These are phyloP conservation scores for Brenthis ino DNA, from an alignment of 2,888 invertebrate genomes.

Conservation along the genomic window DNA sequence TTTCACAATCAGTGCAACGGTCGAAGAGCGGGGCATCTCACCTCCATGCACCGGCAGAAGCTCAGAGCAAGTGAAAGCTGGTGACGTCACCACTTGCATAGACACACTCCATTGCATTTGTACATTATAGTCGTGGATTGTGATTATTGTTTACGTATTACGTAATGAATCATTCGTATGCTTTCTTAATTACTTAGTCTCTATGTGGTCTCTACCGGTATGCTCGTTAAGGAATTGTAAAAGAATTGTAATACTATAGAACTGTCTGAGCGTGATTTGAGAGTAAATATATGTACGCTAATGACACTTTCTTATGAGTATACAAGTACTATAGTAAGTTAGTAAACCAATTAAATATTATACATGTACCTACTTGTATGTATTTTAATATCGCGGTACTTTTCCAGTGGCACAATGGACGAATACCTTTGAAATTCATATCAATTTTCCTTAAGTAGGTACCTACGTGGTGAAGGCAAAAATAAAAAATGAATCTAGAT, in stretches of 20 bases:
- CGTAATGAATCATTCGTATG: constrained; percentile 28
- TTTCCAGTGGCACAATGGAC: constrained; percentile 1
- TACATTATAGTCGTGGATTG: constrained; percentile 30
- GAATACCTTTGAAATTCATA: background rate
- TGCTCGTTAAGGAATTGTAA: constrained; percentile 31
- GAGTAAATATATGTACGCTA: constrained; percentile 30
- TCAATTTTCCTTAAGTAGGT: constrained; percentile 1
- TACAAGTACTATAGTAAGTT: constrained; percentile 21
- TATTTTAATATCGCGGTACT: background rate
- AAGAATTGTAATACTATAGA: constrained; percentile 27
- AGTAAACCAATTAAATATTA: background rate
- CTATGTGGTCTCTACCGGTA: constrained; percentile 25
- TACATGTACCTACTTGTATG: background rate
- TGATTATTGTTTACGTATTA: constrained; percentile 36
- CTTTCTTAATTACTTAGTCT: constrained; percentile 16
- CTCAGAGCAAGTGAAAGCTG: constrained; percentile 64
- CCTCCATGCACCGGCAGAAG: constrained; percentile 29
- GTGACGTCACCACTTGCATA: constrained; percentile 66
- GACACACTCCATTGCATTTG: constrained; percentile 39
- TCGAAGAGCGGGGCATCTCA: constrained; percentile 38
- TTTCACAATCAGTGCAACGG: constrained; percentile 65
- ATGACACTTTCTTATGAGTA: constrained; percentile 37
- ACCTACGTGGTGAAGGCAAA: too few species aligned
- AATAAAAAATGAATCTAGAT: too few species aligned
- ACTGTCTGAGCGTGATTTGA: constrained; percentile 17